Evolutionary conservation across 1,140 invertebrate genomes (phyloP).

Genomic region (Chymomyza costata): DNA sequence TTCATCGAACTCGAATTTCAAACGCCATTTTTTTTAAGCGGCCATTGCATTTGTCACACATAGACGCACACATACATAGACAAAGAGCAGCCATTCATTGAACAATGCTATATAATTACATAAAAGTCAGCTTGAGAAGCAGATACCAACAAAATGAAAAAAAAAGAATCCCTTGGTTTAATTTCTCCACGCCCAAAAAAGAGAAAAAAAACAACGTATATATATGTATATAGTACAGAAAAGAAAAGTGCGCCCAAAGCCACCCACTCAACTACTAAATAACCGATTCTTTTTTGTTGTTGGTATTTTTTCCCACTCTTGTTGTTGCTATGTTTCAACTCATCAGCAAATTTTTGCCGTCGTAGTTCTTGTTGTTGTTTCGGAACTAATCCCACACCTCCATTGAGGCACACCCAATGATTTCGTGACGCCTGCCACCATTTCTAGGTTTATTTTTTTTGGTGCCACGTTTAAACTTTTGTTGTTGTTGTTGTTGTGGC

Average conservation of each 20-base stretch:
- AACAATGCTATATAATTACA: constrained; percentile 53
- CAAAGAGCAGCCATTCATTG: constrained; percentile 35
- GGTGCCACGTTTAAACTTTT: constrained; percentile 35
- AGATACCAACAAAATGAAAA: constrained; percentile 10
- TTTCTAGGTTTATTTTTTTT: constrained; percentile 10
- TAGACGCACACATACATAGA: too few relatives aligned
- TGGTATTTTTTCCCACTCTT: too few relatives aligned
- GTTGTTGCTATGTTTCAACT: constrained; percentile 43
- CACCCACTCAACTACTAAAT: constrained; percentile 49
- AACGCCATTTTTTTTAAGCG: constrained; percentile 30
- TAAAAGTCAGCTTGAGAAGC: constrained; percentile 42
- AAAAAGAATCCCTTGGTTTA: constrained; percentile 46
- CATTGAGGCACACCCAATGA: constrained; percentile 40
- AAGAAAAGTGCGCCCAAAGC: constrained; percentile 33
- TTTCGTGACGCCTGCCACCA: constrained; percentile 34
- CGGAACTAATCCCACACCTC: constrained; percentile 52
- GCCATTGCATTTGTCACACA: not conserved
- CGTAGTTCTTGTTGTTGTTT: constrained; percentile 42
- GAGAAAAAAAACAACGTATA: constrained; percentile 27
- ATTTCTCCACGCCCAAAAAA: constrained; percentile 45
- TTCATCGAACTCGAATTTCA: constrained; percentile 46
- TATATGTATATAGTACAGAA: too few relatives aligned
- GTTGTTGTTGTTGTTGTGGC: constrained; percentile 1
- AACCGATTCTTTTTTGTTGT: constrained; percentile 39
- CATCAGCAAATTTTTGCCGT: constrained; percentile 38